Conservation (phyloP, 2,797 vertebrate species). For the Gobionotothen gibberifrons region DNA sequence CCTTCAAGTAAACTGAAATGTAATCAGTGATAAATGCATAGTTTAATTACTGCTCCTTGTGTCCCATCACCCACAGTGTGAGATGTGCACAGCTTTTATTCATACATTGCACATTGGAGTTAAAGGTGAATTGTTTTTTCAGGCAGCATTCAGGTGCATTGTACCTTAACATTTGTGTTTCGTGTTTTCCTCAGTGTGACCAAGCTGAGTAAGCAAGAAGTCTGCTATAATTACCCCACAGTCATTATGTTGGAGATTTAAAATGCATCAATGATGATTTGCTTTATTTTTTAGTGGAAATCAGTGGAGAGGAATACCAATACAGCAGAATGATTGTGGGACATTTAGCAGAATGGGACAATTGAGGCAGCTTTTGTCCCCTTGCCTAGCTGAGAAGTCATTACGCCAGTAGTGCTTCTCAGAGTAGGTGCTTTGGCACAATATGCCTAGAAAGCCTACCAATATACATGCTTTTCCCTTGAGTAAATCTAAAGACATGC, state of each 20-base stretch:
- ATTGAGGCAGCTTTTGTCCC: slow-evolving; percentile 26
- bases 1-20: slow-evolving; percentile 14
- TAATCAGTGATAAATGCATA: slow-evolving; percentile 32
- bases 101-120: slow-evolving; percentile 6
- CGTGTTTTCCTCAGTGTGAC: slow-evolving; percentile 29
- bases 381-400: slow-evolving; percentile 36
- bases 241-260: slow-evolving; percentile 2
- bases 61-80: background rate
- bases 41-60: slow-evolving; percentile 16
- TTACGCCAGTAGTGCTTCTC: slow-evolving; percentile 33
- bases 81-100: background rate
- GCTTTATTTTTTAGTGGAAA: slow-evolving; percentile 11
- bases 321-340: slow-evolving; percentile 13
- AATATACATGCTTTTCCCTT: slow-evolving; percentile 6
- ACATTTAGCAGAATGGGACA: slow-evolving; percentile 19
- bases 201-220: slow-evolving; percentile 34
- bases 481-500: too few relatives aligned
- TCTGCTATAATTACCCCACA: slow-evolving; percentile 7
- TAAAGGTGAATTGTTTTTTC: slow-evolving; percentile 12
- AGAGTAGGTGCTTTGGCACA: slow-evolving; percentile 32
- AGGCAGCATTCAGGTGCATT: slow-evolving; percentile 9
- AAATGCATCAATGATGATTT: slow-evolving; percentile 38
- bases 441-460: slow-evolving; percentile 22
- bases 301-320: slow-evolving; percentile 15
- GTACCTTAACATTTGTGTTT: slow-evolving; percentile 13